These are phyloP conservation scores for Oreortyx pictus DNA, from an alignment of 2,797 vertebrate genomes.

Conservation along the genomic window DNA sequence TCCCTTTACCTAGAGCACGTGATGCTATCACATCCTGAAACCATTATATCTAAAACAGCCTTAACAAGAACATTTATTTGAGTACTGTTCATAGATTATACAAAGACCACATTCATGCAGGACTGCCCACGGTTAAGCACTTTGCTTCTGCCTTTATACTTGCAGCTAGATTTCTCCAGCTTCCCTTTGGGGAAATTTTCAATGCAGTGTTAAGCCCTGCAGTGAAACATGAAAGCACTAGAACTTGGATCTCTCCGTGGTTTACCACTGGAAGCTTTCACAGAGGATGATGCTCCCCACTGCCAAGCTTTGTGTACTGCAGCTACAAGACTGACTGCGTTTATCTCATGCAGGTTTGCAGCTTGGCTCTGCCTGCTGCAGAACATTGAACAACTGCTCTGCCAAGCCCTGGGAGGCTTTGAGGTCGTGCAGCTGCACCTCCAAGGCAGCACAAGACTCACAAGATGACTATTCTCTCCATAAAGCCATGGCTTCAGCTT, in stretches of 20 bases:
- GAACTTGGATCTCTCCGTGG: not conserved
- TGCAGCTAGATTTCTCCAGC: not conserved
- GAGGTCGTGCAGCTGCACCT: not conserved
- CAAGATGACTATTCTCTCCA: not conserved
- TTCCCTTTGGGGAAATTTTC: not conserved
- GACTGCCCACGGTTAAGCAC: not conserved
- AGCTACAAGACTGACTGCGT: not conserved
- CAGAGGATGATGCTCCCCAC: not conserved
- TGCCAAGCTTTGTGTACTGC: not conserved
- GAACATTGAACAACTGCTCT: not conserved
- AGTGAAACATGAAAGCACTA: slow-evolving; percentile 13
- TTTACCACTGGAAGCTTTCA: not conserved
- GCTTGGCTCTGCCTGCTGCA: not conserved
- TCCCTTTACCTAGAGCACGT: not conserved
- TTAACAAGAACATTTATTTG: not conserved
- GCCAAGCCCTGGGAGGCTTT: not conserved
- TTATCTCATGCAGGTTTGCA: not conserved
- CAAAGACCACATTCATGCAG: not conserved
- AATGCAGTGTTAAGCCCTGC: not conserved
- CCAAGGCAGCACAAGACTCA: not conserved
- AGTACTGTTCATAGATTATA: not conserved
- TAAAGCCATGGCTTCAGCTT: not conserved
- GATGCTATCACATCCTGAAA: not conserved
- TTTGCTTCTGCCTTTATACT: slow-evolving; percentile 1
- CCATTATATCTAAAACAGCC: not conserved